Percentiles rank a stretch among this genome's conserved stretches.
Evolutionary conservation across 1,140 invertebrate genomes (phyloP).

Genomic region (Coenobita brevimanus): DNA sequence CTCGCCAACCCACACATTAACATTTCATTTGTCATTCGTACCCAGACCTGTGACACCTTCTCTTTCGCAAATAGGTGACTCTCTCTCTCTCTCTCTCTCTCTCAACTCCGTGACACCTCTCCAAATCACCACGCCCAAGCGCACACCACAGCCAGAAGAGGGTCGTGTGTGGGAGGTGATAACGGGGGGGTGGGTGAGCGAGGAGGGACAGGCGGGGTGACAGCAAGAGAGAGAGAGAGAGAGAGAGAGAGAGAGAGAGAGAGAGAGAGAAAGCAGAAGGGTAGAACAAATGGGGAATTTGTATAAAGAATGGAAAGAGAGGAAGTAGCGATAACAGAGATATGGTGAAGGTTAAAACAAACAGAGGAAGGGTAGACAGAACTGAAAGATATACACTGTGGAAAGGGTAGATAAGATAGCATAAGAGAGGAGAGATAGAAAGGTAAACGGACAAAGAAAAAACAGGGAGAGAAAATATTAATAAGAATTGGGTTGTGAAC

Average conservation of each 20-base stretch:
- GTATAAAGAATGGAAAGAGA: no score
- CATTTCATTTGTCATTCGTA: no score
- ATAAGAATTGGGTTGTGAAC: background rate
- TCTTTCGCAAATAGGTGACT: no score
- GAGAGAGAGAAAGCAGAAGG: background rate
- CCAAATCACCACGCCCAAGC: no score
- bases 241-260: background rate
- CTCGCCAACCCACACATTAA: no score
- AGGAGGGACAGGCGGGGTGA: background rate
- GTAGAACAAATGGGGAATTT: no score
- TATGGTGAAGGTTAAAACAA: no score
- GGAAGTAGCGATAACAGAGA: no score
- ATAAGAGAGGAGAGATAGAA: background rate
- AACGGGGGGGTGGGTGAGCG: background rate
- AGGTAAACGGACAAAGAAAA: background rate
- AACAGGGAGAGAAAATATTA: conserved; percentile 8
- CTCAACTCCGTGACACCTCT: no score
- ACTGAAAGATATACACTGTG: background rate
- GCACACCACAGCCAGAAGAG: background rate
- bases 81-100: no score
- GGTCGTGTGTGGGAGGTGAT: no score
- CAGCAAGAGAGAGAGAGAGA: background rate
- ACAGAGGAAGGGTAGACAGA: background rate
- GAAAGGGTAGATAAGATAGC: background rate
- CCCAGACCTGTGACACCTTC: no score